A percentile compares a stretch with the other conserved stretches of the same genome.
Conservation (phyloP, 2,797 vertebrate species). For the Tympanoctomys barrerae region DNA sequence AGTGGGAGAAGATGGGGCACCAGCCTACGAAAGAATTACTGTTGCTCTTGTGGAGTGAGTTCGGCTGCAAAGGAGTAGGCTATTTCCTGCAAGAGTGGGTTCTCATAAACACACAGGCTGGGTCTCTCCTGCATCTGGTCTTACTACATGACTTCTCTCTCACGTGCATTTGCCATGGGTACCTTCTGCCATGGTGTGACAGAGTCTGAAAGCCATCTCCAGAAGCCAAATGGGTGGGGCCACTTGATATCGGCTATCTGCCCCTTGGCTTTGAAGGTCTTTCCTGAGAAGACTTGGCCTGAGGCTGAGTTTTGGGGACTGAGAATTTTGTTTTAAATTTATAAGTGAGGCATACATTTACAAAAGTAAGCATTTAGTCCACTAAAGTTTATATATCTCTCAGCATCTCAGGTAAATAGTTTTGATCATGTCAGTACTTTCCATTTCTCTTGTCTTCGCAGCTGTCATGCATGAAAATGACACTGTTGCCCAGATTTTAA, state of each 20-base stretch:
- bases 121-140: background rate
- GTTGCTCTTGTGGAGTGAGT: background rate
- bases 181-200: background rate
- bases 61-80: background rate
- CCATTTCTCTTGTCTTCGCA: conserved; percentile 37
- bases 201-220: background rate
- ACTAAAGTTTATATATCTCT: background rate
- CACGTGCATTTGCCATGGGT: background rate
- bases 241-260: background rate
- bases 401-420: conserved; percentile 54
- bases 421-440: conserved; percentile 5
- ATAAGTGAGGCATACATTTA: conserved; percentile 40
- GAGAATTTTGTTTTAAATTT: conserved; percentile 21
- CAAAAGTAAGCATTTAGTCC: conserved; percentile 13
- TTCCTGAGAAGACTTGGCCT: background rate
- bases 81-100: background rate
- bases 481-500: conserved; percentile 48
- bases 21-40: background rate
- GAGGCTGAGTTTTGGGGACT: background rate
- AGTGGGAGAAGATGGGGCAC: background rate
- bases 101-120: background rate
- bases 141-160: background rate
- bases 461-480: conserved; percentile 36
- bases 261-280: background rate
- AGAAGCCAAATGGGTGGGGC: background rate